phyloP scores from a whole-genome alignment of 37 sponge, comb jelly and placozoan genomes.

The Chondrilla cf. caribensis region DNA sequence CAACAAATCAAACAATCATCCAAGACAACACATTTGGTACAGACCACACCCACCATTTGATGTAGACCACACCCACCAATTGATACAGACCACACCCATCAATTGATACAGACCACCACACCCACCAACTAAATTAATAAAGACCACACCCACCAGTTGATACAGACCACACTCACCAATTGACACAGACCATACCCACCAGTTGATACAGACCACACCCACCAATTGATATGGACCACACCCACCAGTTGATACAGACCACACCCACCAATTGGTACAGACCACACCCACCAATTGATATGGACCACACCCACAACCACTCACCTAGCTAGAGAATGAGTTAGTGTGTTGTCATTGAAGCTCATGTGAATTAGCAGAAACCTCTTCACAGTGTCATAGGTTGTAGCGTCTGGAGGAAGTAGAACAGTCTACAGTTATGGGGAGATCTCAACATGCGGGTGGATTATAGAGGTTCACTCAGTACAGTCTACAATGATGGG shows the following conservation, averaged over 20 bases:
- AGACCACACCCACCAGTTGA: neutral
- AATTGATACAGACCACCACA: too few species aligned
- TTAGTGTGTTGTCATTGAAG: constrained; percentile 55
- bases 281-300: neutral
- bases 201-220: neutral
- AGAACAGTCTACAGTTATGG: too few species aligned
- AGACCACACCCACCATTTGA: too few species aligned
- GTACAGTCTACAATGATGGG: too few species aligned
- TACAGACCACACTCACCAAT: neutral
- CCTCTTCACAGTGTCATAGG: constrained; percentile 81
- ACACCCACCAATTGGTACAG: neutral
- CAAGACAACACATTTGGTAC: neutral
- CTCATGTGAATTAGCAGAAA: constrained; percentile 47
- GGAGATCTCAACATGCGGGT: too few species aligned
- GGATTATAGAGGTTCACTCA: too few species aligned
- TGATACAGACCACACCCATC: too few species aligned
- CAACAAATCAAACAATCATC: neutral
- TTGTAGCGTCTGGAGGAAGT: constrained; percentile 57
- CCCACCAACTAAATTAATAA: too few species aligned
- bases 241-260: neutral
- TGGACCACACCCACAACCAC: neutral
- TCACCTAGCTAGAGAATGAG: constrained; percentile 72
- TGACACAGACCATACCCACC: neutral
- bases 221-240: neutral
- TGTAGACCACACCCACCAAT: too few species aligned